A percentile compares a stretch with the other conserved stretches of the same genome.
Conservation (phyloP, 2,888 invertebrate genomes). For the Maniola hyperantus region DNA sequence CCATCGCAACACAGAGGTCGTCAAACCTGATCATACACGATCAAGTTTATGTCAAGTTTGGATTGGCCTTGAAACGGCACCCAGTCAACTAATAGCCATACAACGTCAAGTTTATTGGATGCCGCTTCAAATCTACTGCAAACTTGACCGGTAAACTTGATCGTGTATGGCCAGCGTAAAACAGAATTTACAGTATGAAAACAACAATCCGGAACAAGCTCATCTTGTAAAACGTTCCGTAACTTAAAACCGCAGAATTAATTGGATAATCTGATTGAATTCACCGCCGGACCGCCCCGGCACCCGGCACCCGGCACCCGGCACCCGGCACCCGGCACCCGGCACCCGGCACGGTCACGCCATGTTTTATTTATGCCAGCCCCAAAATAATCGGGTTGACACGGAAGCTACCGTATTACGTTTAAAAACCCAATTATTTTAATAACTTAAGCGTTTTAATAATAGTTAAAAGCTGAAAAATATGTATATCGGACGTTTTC, state of each 20-base stretch:
- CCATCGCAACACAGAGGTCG: no score
- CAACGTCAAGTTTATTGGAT: no score
- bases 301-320: no score
- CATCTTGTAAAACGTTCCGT: slow-evolving; percentile 37
- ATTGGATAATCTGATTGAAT: slow-evolving; percentile 49
- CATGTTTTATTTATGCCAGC: slow-evolving; percentile 30
- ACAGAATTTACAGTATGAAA: not conserved
- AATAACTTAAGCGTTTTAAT: not conserved
- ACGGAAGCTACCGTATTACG: slow-evolving; percentile 18
- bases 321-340: no score
- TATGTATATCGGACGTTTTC: no score
- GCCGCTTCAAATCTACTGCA: no score
- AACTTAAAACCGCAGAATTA: slow-evolving; percentile 40
- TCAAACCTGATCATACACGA: no score
- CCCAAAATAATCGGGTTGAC: slow-evolving; percentile 23
- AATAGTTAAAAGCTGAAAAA: not conserved
- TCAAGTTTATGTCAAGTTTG: no score
- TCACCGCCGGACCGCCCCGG: slow-evolving; percentile 43
- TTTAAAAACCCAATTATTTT: not conserved
- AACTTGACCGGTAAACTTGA: no score
- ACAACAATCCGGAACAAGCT: slow-evolving; percentile 16
- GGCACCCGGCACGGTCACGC: slow-evolving; percentile 31
- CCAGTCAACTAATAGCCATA: no score
- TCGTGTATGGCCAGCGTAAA: not conserved
- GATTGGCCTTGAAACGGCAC: no score